A percentile compares a stretch with the other conserved stretches of the same genome.
Evolutionary conservation across 2,888 invertebrate species (phyloP).

Genomic region (Camponotus fellah): DNA sequence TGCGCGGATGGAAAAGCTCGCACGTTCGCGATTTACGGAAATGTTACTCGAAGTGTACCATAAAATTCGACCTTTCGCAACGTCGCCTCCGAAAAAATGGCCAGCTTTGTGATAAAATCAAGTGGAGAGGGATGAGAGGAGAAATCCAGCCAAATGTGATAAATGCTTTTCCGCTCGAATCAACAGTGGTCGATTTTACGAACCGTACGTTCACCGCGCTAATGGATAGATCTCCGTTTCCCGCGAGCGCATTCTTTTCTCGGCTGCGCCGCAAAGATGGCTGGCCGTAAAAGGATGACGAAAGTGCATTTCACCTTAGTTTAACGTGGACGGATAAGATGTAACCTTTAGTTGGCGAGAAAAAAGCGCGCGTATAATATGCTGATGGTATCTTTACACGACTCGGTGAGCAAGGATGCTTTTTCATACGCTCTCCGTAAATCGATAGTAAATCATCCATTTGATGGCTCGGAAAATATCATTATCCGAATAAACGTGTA

Average conservation of each 20-base stretch:
- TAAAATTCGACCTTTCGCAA: conserved; percentile 48
- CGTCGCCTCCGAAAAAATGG: conserved; percentile 39
- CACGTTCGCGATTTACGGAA: conserved; percentile 42
- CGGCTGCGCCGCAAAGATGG: conserved; percentile 18
- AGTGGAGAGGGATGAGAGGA: conserved; percentile 20
- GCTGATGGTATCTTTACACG: conserved; percentile 3
- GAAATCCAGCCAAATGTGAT: conserved; percentile 46
- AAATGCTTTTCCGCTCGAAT: conserved; percentile 56
- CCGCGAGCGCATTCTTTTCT: conserved; percentile 35
- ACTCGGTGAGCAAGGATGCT: background rate
- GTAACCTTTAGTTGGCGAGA: conserved; percentile 66
- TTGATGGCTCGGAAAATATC: background rate
- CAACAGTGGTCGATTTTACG: conserved; percentile 52
- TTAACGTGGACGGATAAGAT: conserved; percentile 66
- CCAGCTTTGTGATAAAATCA: conserved; percentile 39
- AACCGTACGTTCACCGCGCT: conserved; percentile 34
- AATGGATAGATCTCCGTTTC: conserved; percentile 50
- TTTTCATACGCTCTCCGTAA: background rate
- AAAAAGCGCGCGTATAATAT: background rate
- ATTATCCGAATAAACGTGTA: background rate
- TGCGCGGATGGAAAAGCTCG: conserved; percentile 19
- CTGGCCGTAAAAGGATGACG: conserved; percentile 36
- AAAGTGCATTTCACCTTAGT: conserved; percentile 61
- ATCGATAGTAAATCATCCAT: conserved; percentile 14
- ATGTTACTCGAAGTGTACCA: conserved; percentile 39